Evolutionary conservation across 2,113 vertebrate species (phyloP), one percentile per base, ranked within the genome.

Genomic region (Nibea albiflora): DNA sequence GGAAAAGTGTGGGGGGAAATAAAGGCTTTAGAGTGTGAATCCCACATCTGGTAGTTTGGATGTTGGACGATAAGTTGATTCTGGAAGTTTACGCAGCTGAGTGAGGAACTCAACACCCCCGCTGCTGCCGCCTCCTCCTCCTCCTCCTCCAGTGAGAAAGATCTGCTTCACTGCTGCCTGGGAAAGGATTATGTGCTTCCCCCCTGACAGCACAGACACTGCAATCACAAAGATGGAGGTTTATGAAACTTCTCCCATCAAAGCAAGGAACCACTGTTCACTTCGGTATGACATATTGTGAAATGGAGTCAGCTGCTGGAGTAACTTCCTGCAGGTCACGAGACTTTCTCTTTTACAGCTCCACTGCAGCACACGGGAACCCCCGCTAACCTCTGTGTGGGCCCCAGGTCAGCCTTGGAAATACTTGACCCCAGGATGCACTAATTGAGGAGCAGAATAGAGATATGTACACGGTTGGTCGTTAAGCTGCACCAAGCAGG

Each of bases 61-160:
- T 75, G 81, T 83, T 79, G 86, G 88, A 86, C 20, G 73, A 75
- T 73, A 61, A 78, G 79, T 81, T 75, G 78, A 90, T 80, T 79
- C 64, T 92, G 89, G 83, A 90, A 88, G 92, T 95, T 94, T 92
- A 86, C 49, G 90, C 92, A 93, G 94, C 94, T 94, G 89, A 94
- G 89, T 17, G 5, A 62, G 50, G 63, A 73, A 73, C 42, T 79
- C 60, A 47, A 56, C 86, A 31, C 64, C 78, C 39, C 66, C 35
- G 35, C 35, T 39, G 35, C 35, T 39, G 35, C 35, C 35, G 8
- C 35, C 35, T 35, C 35, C 31, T 35, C 31, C 35, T 35, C 35
- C 35, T 35, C 35, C 67, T 72, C 78, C 56, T 84, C 75, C 57
- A 62, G 61, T 58, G 71, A 89, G 80, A 78, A 47, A 67, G 64